phyloP scores from a whole-genome alignment of 2,113 vertebrate species.

The Dipodomys stephensi region DNA sequence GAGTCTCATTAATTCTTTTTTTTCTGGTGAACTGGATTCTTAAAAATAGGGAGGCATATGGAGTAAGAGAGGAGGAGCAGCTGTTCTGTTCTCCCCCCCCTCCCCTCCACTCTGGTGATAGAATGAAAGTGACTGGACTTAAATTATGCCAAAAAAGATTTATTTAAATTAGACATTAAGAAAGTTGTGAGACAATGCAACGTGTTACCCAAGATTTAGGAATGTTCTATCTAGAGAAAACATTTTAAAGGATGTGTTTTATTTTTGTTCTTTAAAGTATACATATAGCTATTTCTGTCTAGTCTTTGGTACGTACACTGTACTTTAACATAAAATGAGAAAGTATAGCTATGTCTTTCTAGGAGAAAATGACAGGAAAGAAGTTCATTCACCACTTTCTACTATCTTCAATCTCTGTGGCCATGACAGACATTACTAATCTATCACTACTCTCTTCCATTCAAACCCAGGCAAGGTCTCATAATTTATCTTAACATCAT shows the following conservation, averaged over 20 bases:
- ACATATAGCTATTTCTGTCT: constrained; percentile 52
- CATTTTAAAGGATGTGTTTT: constrained; percentile 58
- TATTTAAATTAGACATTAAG: constrained; percentile 78
- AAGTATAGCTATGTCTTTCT: constrained; percentile 41
- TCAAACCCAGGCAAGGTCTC: neutral
- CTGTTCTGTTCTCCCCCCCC: constrained; percentile 54
- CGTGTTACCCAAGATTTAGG: constrained; percentile 45
- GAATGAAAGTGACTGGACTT: constrained; percentile 62
- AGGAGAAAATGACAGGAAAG: constrained; percentile 26
- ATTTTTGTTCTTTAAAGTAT: constrained; percentile 60
- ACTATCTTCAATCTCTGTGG: neutral
- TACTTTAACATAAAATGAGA: constrained; percentile 45
- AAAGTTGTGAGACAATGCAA: constrained; percentile 76
- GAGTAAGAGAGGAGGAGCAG: constrained; percentile 67
- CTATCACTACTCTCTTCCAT: neutral
- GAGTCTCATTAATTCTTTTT: constrained; percentile 74
- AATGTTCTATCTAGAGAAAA: constrained; percentile 67
- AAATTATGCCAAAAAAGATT: constrained; percentile 63
- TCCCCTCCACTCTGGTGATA: constrained; percentile 32
- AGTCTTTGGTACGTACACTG: constrained; percentile 27
- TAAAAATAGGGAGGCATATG: constrained; percentile 79
- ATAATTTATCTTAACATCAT: neutral
- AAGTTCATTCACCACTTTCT: neutral
- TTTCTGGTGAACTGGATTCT: constrained; percentile 74
- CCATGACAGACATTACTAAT: constrained; percentile 34